Conservation (phyloP, 2,113 vertebrate species). For the Balaenoptera acutorostrata region DNA sequence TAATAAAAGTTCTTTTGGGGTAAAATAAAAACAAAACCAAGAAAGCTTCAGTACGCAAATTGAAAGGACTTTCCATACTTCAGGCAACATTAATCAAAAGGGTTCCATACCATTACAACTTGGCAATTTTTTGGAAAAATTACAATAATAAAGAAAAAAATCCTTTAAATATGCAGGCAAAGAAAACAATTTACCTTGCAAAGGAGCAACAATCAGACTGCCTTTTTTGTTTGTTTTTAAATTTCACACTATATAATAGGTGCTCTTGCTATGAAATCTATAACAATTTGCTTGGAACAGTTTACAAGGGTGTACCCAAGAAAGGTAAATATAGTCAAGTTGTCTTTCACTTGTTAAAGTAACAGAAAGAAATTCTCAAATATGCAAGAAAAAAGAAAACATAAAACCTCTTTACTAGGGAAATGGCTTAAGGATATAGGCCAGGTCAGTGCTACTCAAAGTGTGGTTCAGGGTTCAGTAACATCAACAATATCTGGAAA, state of each 20-base stretch:
- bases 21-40: not conserved
- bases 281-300: not conserved
- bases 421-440: not conserved
- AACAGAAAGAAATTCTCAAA: not conserved
- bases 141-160: not conserved
- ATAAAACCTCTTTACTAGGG: not conserved
- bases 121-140: not conserved
- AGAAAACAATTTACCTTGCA: not conserved
- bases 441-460: not conserved
- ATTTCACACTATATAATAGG: not conserved
- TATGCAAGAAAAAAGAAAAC: not conserved
- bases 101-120: not conserved
- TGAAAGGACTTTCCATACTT: not conserved
- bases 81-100: not conserved
- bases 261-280: not conserved
- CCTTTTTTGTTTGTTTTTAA: not conserved
- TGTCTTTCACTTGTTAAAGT: not conserved
- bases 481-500: not conserved
- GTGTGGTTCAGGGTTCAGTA: not conserved
- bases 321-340: not conserved
- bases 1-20: not conserved
- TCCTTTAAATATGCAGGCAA: not conserved
- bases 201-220: not conserved
- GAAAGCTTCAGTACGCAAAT: not conserved
- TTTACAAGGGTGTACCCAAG: not conserved